Evolutionary conservation across 2,888 invertebrate species (phyloP).

Genomic region (Troides aeacus): DNA sequence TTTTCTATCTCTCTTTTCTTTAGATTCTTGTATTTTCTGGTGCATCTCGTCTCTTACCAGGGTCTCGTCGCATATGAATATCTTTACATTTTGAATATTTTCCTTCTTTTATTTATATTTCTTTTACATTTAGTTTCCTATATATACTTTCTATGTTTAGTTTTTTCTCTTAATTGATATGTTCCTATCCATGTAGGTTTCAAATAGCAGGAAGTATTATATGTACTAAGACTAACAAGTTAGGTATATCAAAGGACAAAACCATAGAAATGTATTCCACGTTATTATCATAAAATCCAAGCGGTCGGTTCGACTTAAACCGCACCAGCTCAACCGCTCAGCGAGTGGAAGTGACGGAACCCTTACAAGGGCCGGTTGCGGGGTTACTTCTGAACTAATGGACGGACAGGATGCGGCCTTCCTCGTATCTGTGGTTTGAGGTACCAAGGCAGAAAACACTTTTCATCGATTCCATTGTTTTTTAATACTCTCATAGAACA

Average conservation of each 20-base stretch:
- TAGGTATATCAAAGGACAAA: conserved; percentile 13
- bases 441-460: conserved; percentile 2
- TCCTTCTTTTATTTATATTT: no score
- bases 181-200: neutral
- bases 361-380: conserved; percentile 43
- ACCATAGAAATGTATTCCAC: conserved; percentile 29
- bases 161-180: no score
- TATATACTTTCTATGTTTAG: no score
- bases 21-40: no score
- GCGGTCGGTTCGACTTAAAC: conserved; percentile 33
- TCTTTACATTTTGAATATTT: no score
- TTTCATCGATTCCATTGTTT: neutral
- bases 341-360: conserved; percentile 46
- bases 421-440: conserved; percentile 30
- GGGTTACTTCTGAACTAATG: conserved; percentile 31
- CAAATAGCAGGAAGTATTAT: neutral
- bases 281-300: conserved; percentile 29
- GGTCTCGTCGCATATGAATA: no score
- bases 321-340: conserved; percentile 40
- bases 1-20: no score
- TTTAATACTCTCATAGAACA: no score
- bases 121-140: no score
- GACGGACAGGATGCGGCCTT: conserved; percentile 35
- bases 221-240: conserved; percentile 17
- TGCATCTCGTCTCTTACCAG: no score